Evolutionary conservation across 37 sponge, comb jelly and placozoan genomes (phyloP).

Genomic region (Dysidea cf. avara): DNA sequence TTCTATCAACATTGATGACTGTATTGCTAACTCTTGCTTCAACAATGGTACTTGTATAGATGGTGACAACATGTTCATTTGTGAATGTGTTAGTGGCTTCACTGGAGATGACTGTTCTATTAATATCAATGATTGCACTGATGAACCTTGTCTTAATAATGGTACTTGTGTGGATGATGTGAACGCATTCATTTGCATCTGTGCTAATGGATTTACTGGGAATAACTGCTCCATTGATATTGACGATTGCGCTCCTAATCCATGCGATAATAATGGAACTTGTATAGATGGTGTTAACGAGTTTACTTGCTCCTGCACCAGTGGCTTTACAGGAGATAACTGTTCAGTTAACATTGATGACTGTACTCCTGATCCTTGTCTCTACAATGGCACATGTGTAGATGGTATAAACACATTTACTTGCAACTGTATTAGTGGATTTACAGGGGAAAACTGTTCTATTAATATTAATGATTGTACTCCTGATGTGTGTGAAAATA

Average conservation of each 20-base stretch:
- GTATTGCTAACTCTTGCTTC: too few relatives aligned
- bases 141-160: constrained; percentile 6
- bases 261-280: constrained; percentile 45
- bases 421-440: constrained; percentile 60
- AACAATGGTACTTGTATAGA: constrained; percentile 12
- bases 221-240: constrained; percentile 21
- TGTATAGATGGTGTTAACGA: constrained; percentile 36
- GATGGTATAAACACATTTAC: constrained; percentile 15
- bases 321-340: constrained; percentile 45
- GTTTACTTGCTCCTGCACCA: constrained; percentile 27
- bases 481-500: constrained; percentile 38
- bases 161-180: constrained; percentile 15
- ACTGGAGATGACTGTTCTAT: constrained; percentile 4
- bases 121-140: constrained; percentile 12
- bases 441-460: constrained; percentile 53
- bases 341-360: too few relatives aligned
- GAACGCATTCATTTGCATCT: constrained; percentile 23
- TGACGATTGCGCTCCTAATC: constrained; percentile 35
- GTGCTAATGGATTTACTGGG: constrained; percentile 36
- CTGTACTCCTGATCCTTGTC: constrained; percentile 13
- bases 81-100: constrained; percentile 9
- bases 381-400: constrained; percentile 17
- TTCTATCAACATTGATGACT: too few relatives aligned
- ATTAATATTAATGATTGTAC: constrained; percentile 61
- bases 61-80: neutral